phyloP scores from a whole-genome alignment of 2,888 invertebrate genomes.

The Agrilus cyanescens region DNA sequence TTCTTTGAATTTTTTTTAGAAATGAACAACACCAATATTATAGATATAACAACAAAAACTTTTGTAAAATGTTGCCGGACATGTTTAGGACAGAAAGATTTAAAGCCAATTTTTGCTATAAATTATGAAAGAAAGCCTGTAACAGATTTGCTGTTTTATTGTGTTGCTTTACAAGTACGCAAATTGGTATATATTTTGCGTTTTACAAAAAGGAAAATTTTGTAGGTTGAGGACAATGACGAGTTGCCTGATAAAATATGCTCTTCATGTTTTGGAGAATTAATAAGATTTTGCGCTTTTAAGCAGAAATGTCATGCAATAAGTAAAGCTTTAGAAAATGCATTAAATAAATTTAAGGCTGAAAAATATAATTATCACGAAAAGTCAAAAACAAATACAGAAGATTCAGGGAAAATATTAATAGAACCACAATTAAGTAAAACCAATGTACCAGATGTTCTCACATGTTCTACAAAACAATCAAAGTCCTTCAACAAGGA shows the following conservation, averaged over 20 bases:
- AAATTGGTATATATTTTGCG: neutral
- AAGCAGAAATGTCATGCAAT: constrained; percentile 8
- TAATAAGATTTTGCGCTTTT: constrained; percentile 8
- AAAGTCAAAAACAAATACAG: neutral
- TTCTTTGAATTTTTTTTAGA: too few species aligned
- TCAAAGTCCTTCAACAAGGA: too few species aligned
- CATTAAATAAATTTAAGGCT: neutral
- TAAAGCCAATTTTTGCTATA: constrained; percentile 7
- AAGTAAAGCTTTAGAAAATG: neutral
- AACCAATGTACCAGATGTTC: neutral
- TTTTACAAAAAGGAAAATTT: neutral
- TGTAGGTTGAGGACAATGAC: constrained; percentile 9
- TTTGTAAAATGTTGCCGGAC: constrained; percentile 8
- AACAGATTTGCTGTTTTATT: constrained; percentile 4
- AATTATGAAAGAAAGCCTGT: constrained; percentile 7
- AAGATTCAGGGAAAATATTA: neutral
- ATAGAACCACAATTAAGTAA: neutral
- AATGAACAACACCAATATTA: too few species aligned
- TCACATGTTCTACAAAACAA: neutral
- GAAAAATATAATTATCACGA: neutral
- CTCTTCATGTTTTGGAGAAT: constrained; percentile 6
- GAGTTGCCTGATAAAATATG: constrained; percentile 11
- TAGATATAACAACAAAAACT: neutral
- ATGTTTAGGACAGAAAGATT: constrained; percentile 6
- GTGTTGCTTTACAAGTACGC: constrained; percentile 6